phyloP scores from a whole-genome alignment of 1,140 invertebrate genomes.

The Hylyphantes graminicola region DNA sequence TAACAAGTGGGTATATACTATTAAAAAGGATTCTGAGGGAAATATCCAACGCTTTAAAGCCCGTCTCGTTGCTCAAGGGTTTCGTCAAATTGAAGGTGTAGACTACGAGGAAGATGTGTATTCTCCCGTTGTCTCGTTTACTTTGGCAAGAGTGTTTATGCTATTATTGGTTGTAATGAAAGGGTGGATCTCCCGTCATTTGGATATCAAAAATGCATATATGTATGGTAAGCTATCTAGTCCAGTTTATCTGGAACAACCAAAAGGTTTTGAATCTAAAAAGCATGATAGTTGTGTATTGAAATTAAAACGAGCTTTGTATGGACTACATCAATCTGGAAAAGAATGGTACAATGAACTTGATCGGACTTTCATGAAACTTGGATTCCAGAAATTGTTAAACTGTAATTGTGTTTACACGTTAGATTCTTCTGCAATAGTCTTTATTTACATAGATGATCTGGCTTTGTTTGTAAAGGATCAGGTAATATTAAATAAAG shows the following conservation, averaged over 20 bases:
- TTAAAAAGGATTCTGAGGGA: not conserved
- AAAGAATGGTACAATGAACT: slow-evolving; percentile 66
- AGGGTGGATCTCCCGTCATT: not conserved
- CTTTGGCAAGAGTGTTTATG: not conserved
- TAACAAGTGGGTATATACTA: not conserved
- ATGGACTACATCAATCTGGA: slow-evolving; percentile 69
- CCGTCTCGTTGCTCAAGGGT: slow-evolving; percentile 68
- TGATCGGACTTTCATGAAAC: not conserved
- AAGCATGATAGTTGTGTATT: slow-evolving; percentile 5
- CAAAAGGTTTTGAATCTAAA: slow-evolving; percentile 65
- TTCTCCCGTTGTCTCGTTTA: not conserved
- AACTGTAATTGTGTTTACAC: not conserved
- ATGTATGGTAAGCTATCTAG: slow-evolving; percentile 65
- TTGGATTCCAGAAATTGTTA: not conserved
- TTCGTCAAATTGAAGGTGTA: slow-evolving; percentile 65
- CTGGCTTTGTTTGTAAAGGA: not conserved
- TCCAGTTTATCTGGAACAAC: slow-evolving; percentile 67
- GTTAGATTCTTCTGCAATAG: not conserved
- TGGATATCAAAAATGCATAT: not conserved
- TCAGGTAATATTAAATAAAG: no score
- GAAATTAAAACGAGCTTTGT: slow-evolving; percentile 67
- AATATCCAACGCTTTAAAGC: slow-evolving; percentile 64
- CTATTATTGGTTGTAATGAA: not conserved
- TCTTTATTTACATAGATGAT: not conserved
- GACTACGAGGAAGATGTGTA: slow-evolving; percentile 66